Base-by-base conservation (phyloP, 1,140 invertebrate genomes). In the Orchesella cincta region DNA sequence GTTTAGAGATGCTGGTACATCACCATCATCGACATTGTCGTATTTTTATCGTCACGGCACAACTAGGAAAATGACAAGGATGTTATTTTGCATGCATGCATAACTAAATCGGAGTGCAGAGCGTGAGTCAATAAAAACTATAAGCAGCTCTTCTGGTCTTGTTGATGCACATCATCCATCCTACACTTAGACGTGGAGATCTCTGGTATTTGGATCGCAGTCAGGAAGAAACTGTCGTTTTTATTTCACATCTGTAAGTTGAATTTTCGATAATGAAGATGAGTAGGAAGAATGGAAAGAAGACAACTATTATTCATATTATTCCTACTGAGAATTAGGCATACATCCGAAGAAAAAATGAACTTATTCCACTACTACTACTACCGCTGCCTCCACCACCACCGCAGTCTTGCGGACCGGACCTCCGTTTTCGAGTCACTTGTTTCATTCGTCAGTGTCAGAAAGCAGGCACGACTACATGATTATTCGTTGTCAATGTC, bases 291-390 rank as follows among this genome's bases (percentile, higher is more conserved):
- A 26, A 57, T n/a, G 23, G 23, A 57, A 57, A 57, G 52, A 57
- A 8, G 23, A 57, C 14, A 57, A 57, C 52, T 26, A 57, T 57
- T n/a, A 57, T 57, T 57, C 52, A 57, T 57, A 57, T n/a, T n/a
- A 57, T 57, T n/a, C 52, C 52, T 57, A n/a, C 52, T 57, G 52
- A 57, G 52, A 57, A 57, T n/a, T 57, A 57, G 8, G 52, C 52
- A 57, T 14, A 57, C 23, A 12, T 8, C 3, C 12, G 23, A n/a
- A 57, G 8, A 57, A 57, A 57, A 57, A 57, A 26, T n/a, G 52
- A 57, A 57, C 39, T 57, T 57, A 8, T 5, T 14, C 52, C 52
- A 14, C 52, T 57, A n/a, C 52, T 14, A 46, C 8, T 20, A 46
- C 39, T 46, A 46, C 8, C 8, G 39, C 20, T 46, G 39, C 20